phyloP scores from a whole-genome alignment of 1,140 invertebrate genomes.

The Danaus melanippus region DNA sequence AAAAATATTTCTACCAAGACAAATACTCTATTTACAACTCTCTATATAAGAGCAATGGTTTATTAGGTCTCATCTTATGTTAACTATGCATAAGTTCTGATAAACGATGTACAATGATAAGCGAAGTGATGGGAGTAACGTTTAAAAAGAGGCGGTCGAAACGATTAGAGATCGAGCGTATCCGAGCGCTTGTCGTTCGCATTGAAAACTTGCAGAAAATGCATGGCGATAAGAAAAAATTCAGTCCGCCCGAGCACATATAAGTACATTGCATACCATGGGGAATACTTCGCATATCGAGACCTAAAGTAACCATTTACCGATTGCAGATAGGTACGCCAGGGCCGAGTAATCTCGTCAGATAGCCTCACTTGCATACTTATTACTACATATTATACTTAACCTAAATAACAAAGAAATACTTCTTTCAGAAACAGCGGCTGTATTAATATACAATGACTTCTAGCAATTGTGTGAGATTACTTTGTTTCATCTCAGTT shows the following conservation, averaged over 20 bases:
- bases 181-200: conserved; percentile 36
- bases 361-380: conserved; percentile 59
- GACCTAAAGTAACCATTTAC: conserved; percentile 69
- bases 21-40: too few relatives aligned
- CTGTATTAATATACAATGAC: too few relatives aligned
- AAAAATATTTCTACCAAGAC: too few relatives aligned
- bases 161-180: conserved; percentile 26
- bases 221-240: conserved; percentile 70
- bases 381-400: conserved; percentile 59
- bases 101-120: too few relatives aligned
- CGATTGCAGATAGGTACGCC: conserved; percentile 69
- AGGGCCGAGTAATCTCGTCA: conserved; percentile 64
- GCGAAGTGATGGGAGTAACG: too few relatives aligned
- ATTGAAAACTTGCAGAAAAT: conserved; percentile 70
- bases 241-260: conserved; percentile 58
- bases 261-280: conserved; percentile 62
- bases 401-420: conserved; percentile 66
- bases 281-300: conserved; percentile 63
- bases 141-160: conserved; percentile 22
- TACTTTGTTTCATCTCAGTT: too few relatives aligned
- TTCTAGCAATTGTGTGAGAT: too few relatives aligned
- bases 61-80: too few relatives aligned
- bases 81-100: too few relatives aligned
- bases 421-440: conserved; percentile 33
- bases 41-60: too few relatives aligned